A percentile compares a stretch with the other conserved stretches of the same genome.
phyloP scores from a whole-genome alignment of 2,888 invertebrate species.

The Drosophila phalerata region DNA sequence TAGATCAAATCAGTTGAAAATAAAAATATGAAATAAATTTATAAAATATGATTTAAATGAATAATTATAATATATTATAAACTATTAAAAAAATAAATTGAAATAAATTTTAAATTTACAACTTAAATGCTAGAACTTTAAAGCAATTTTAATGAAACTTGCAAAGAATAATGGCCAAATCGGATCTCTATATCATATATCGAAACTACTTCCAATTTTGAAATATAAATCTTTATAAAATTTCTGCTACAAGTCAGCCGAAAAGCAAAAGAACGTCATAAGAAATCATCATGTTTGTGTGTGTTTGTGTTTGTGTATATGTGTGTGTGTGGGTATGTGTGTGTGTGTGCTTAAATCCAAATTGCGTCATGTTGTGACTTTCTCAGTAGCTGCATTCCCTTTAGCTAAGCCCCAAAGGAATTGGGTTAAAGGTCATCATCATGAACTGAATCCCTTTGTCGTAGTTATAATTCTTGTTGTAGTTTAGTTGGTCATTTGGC shows the following conservation, averaged over 20 bases:
- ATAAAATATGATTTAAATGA: no score
- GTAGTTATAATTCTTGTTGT: slow-evolving; percentile 6
- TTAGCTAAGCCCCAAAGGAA: slow-evolving; percentile 31
- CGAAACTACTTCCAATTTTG: not conserved
- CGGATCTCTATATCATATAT: no score
- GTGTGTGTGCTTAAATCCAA: slow-evolving; percentile 33
- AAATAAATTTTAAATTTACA: no score
- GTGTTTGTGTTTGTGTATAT: slow-evolving; percentile 4
- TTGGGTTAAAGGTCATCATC: slow-evolving; percentile 53
- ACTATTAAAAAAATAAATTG: no score
- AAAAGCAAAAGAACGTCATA: slow-evolving; percentile 30
- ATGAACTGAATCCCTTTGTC: slow-evolving; percentile 3
- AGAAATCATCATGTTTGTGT: slow-evolving; percentile 17
- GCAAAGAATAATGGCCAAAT: no score
- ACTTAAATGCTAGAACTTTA: no score
- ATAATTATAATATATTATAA: no score
- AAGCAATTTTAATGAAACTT: no score
- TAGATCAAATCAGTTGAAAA: no score
- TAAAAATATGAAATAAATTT: no score
- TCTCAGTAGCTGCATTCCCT: slow-evolving; percentile 21
- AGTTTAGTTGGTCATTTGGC: slow-evolving; percentile 43
- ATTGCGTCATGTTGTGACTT: slow-evolving; percentile 57
- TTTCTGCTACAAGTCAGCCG: slow-evolving; percentile 50
- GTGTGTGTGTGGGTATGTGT: slow-evolving; percentile 5
- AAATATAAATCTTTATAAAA: slow-evolving; percentile 23